phyloP scores from a whole-genome alignment of 2,113 vertebrate genomes.

The Siphamia tubifer region DNA sequence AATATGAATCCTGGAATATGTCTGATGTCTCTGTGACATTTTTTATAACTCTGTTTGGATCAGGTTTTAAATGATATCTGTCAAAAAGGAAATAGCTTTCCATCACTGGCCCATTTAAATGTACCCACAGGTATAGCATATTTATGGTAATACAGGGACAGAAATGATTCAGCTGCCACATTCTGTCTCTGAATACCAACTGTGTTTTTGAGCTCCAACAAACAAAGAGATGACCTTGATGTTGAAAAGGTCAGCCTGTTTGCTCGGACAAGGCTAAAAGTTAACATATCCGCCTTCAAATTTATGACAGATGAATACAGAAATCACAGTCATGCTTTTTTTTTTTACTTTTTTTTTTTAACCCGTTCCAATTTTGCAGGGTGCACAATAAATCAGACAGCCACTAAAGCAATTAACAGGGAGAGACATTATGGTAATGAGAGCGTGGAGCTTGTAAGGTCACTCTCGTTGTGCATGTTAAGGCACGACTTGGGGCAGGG shows the following conservation, averaged over 20 bases:
- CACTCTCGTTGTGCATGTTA: slow-evolving; percentile 84
- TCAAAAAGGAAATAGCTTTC: slow-evolving; percentile 58
- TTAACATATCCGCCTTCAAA: neutral
- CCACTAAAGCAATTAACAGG: slow-evolving; percentile 84
- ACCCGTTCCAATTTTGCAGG: slow-evolving; percentile 73
- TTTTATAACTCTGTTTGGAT: slow-evolving; percentile 36
- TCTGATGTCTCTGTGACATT: slow-evolving; percentile 20
- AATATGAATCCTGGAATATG: slow-evolving; percentile 31
- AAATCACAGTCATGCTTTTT: slow-evolving; percentile 42
- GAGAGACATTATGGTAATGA: slow-evolving; percentile 83
- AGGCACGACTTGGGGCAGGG: slow-evolving; percentile 78
- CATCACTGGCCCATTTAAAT: slow-evolving; percentile 36
- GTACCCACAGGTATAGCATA: slow-evolving; percentile 35
- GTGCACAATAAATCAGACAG: slow-evolving; percentile 75
- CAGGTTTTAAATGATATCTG: slow-evolving; percentile 54
- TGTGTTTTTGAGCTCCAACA: slow-evolving; percentile 22
- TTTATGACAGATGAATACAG: slow-evolving; percentile 39
- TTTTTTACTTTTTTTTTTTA: slow-evolving; percentile 23
- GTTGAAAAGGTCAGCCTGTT: slow-evolving; percentile 15
- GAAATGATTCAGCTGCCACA: slow-evolving; percentile 2
- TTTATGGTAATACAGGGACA: slow-evolving; percentile 46
- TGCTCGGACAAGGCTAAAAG: neutral
- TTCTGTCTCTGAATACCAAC: slow-evolving; percentile 55
- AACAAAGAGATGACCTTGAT: slow-evolving; percentile 51
- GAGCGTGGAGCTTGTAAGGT: slow-evolving; percentile 81